Conservation (phyloP, 2,113 vertebrate species). For the Arenaria interpres region DNA sequence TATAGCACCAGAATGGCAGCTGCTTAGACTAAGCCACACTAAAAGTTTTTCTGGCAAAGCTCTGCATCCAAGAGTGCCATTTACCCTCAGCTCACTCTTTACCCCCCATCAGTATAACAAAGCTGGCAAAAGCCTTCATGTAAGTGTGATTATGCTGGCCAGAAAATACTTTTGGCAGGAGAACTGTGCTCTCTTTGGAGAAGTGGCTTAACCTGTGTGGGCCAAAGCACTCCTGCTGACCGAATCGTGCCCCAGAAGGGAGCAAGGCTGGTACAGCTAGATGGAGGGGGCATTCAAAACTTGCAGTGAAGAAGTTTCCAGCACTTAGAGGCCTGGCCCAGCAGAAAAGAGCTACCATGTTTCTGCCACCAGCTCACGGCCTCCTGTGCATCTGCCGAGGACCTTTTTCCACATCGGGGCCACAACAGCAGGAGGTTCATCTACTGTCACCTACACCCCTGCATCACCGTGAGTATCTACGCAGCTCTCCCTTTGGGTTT, state of each 20-base stretch:
- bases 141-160: background rate
- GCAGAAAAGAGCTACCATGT: background rate
- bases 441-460: background rate
- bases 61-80: background rate
- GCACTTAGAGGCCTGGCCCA: background rate
- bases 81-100: background rate
- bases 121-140: background rate
- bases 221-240: background rate
- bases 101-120: background rate
- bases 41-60: constrained; percentile 31
- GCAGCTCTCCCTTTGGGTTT: background rate
- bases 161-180: background rate
- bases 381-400: background rate
- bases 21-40: background rate
- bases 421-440: background rate
- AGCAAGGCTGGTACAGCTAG: background rate
- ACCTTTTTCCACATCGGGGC: background rate
- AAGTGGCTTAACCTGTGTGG: background rate
- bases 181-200: background rate
- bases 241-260: background rate
- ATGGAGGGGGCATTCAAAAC: background rate
- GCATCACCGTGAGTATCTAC: background rate
- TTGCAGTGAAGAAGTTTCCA: background rate
- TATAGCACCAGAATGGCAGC: constrained; percentile 11
- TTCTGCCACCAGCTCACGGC: background rate